Base-by-base conservation (phyloP, 2,888 invertebrate genomes). In the Scrobipalpa costella region DNA sequence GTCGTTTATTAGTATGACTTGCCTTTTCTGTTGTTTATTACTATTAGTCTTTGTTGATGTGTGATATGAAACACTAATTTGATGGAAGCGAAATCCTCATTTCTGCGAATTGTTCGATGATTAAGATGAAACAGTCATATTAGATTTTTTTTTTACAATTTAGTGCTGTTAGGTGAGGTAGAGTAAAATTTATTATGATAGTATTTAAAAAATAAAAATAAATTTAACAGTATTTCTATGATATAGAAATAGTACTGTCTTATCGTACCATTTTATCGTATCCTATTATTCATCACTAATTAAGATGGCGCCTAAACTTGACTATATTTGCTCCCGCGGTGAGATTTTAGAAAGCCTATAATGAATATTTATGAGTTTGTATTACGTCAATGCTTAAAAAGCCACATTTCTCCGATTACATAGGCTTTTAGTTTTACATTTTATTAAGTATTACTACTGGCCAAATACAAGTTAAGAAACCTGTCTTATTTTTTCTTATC, bases 341-440 rank as follows among this genome's bases (percentile, higher is more conserved):
- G 44, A 21, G 21, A 21, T 19, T 52, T 52, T 52, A 52, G 50
- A 52, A 52, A 52, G 13, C 21, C 27, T 52, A 15, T 27, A 2
- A 27, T 44, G 44, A 44, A 44, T 44, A 44, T 44, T 44, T n/a
- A 44, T 44, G 44, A 44, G 15, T n/a, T 15, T 3, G 1, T 52
- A 52, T 52, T 52, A 52, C 50, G 50, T 52, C 50, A 52, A 52
- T 52, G 27, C 50, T 52, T 27, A 21, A 27, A 27, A 52, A 13
- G 13, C 13, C 11, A 13, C 11, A 44, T n/a, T 13, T 27, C 27
- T 27, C 27, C 27, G 27, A 44, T 44, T 44, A 44, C 15, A 44
- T n/a, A n/a, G 15, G 44, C 6, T 44, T 15, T 11, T 13, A n/a
- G 2, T 9, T 40, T 13, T 9, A n/a, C 15, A n/a, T 7, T 44